A percentile compares a stretch with the other conserved stretches of the same genome.
phyloP scores from a whole-genome alignment of 2,113 vertebrate species.

The Indicator indicator region DNA sequence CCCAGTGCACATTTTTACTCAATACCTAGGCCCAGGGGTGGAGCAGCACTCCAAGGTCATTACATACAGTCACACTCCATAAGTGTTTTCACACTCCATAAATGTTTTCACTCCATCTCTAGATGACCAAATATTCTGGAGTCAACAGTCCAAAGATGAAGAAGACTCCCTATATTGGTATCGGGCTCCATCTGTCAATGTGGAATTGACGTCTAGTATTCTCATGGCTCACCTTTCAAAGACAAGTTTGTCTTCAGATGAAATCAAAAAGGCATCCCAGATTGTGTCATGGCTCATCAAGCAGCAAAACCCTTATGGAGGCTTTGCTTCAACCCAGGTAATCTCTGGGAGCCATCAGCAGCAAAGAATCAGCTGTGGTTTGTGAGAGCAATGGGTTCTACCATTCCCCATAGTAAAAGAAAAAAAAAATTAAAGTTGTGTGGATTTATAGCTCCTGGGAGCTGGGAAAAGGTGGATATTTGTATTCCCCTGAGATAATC shows the following conservation, averaged over 20 bases:
- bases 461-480: neutral
- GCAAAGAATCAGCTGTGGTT: neutral
- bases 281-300: slow-evolving; percentile 72
- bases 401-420: neutral
- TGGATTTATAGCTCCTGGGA: neutral
- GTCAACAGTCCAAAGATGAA: neutral
- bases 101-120: neutral
- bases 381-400: neutral
- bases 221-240: slow-evolving; percentile 64
- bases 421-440: neutral
- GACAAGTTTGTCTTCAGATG: slow-evolving; percentile 18
- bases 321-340: slow-evolving; percentile 79
- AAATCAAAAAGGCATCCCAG: slow-evolving; percentile 23
- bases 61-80: neutral
- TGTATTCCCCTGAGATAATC: neutral
- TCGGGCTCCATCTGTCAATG: slow-evolving; percentile 73
- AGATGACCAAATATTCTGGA: slow-evolving; percentile 66
- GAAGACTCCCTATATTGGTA: neutral
- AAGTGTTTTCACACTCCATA: neutral
- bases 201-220: slow-evolving; percentile 72
- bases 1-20: neutral
- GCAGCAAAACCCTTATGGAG: slow-evolving; percentile 76
- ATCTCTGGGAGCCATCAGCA: neutral
- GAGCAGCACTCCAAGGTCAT: neutral
- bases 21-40: neutral